Evolutionary conservation across 2,113 vertebrate genomes (phyloP).

Genomic region (Xiphias gladius): DNA sequence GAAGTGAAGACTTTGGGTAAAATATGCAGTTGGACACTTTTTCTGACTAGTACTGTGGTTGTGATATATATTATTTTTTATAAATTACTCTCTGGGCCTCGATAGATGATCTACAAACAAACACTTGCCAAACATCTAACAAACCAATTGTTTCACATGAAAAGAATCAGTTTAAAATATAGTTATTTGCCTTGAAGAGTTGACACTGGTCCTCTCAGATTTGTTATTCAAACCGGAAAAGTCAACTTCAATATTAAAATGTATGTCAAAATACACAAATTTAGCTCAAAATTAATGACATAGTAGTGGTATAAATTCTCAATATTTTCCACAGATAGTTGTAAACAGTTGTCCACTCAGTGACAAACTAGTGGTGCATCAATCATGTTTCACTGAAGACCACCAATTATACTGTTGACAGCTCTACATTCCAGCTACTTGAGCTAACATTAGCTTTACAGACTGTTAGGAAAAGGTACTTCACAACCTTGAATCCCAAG

Average conservation of each 20-base stretch:
- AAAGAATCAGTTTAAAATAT: neutral
- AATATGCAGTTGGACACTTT: neutral
- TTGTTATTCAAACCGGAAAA: neutral
- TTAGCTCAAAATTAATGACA: neutral
- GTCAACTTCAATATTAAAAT: neutral
- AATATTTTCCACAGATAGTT: neutral
- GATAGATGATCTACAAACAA: neutral
- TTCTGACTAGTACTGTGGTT: neutral
- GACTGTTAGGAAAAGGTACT: neutral
- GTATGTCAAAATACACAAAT: neutral
- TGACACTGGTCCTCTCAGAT: neutral
- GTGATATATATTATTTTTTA: neutral
- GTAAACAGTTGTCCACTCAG: neutral
- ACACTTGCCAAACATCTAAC: neutral
- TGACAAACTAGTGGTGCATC: neutral
- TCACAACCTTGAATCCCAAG: neutral
- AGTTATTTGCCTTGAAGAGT: neutral
- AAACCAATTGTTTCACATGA: neutral
- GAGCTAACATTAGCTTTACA: slow-evolving; percentile 19
- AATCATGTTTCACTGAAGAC: neutral
- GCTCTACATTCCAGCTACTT: neutral
- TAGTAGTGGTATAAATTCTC: no score
- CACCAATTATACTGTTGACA: neutral
- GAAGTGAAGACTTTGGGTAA: neutral
- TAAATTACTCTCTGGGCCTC: neutral